Conservation (phyloP, 1,140 invertebrate species). For the Melanaphis sacchari region DNA sequence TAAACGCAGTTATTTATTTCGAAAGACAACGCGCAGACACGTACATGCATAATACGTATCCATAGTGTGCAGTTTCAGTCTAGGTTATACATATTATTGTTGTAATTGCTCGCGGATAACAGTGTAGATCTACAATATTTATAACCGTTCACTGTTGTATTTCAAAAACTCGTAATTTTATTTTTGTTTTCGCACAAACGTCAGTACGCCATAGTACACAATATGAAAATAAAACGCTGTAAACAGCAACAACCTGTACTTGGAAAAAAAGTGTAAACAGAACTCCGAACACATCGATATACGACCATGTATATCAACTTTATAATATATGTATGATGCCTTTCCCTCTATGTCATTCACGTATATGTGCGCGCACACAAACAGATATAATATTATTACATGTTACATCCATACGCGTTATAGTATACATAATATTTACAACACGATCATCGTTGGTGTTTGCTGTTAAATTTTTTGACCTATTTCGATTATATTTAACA, state of each 20-base stretch:
- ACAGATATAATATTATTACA: neutral
- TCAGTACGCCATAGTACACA: neutral
- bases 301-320: neutral
- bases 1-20: slow-evolving; percentile 4
- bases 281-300: neutral
- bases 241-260: neutral
- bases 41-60: neutral
- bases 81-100: neutral
- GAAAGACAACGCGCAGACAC: neutral
- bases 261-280: neutral
- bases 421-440: neutral
- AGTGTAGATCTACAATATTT: neutral
- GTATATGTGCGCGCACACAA: neutral
- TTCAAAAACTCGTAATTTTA: neutral
- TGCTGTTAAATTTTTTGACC: slow-evolving; percentile 34
- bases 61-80: slow-evolving; percentile 16
- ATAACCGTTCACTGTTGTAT: neutral
- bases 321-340: slow-evolving; percentile 2
- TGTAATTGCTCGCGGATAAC: neutral
- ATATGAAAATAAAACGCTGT: neutral
- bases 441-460: neutral
- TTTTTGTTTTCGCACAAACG: neutral
- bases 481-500: slow-evolving; percentile 34
- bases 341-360: slow-evolving; percentile 14
- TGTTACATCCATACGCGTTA: neutral